Evolutionary conservation across 2,797 vertebrate genomes (phyloP), one percentile per base, ranked within the genome.

Genomic region (Glossophaga mutica): DNA sequence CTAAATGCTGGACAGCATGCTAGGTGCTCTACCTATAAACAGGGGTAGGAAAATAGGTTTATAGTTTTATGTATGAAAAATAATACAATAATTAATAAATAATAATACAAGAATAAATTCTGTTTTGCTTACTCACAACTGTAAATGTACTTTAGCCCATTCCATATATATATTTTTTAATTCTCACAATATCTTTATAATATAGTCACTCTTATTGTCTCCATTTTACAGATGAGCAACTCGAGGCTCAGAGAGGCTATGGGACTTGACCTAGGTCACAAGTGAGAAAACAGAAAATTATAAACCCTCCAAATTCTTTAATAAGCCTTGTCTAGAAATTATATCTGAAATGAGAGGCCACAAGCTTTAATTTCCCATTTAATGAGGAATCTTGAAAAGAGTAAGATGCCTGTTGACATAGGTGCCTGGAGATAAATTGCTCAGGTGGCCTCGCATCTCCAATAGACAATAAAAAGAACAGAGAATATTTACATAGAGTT

Each of bases 261-360:
- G 50, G 32, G 50, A 76, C 10, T 77, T 90, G 77, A 85, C 32
- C 52, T 92, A n/a, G 34, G 32, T 84, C 82, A 92, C 46, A 39
- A 81, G 71, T 67, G n/a, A 95, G 77, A 82, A 96, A 96, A 84
- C 11, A 89, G 67, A 81, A 85, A 86, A 94, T 81, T 70, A 95
- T 70, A 81, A 57, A 2, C n/a, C 22, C 29, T 39, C 50, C n/a
- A 88, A 70, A 94, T 78, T 87, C 32, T 76, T 95, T 91, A 71
- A 79, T 34, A 42, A 18, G 71, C 16, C 5, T 84, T 81, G 73
- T 19, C 77, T 76, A 85, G 68, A 93, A 96, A 92, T 90, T 39
- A 67, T 67, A 67, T 82, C 73, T 91, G 50, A 93, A 90, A 34
- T 67, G 42, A 95, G 52, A 88, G 44, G 26, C 42, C 71, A 76